Evolutionary conservation across 2,888 invertebrate species (phyloP).

Genomic region (Tenodera sinensis): DNA sequence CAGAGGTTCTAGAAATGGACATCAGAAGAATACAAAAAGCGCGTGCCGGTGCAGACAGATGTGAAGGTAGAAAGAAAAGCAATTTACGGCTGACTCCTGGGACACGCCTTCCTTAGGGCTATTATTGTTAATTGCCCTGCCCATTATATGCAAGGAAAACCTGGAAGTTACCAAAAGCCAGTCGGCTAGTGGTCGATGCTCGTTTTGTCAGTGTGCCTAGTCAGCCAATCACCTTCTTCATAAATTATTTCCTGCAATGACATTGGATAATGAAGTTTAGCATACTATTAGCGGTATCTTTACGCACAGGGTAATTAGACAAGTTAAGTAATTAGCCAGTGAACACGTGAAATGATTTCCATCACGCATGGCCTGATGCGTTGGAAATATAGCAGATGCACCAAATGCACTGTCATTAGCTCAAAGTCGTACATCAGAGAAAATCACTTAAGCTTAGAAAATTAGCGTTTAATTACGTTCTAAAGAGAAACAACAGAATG

Average conservation of each 20-base stretch:
- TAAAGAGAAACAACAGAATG: neutral
- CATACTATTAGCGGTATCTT: neutral
- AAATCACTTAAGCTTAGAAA: neutral
- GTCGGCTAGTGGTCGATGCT: neutral
- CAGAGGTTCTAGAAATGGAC: neutral
- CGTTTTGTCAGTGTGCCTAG: neutral
- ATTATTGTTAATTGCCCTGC: slow-evolving; percentile 5
- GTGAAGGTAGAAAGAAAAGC: neutral
- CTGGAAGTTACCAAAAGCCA: neutral
- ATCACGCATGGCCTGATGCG: neutral
- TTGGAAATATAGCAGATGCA: neutral
- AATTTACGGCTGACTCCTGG: neutral
- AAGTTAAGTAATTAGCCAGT: neutral
- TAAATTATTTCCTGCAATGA: neutral
- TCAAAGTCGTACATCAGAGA: neutral
- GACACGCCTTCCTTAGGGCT: neutral
- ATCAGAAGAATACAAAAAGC: neutral
- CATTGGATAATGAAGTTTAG: neutral
- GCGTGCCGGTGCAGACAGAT: neutral
- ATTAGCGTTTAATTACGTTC: neutral
- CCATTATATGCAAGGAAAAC: neutral
- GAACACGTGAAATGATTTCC: neutral
- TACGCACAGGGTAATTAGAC: neutral
- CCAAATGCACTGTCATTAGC: neutral
- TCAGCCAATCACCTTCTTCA: neutral